phyloP scores from a whole-genome alignment of 2,113 vertebrate genomes.

The Sprattus sprattus region DNA sequence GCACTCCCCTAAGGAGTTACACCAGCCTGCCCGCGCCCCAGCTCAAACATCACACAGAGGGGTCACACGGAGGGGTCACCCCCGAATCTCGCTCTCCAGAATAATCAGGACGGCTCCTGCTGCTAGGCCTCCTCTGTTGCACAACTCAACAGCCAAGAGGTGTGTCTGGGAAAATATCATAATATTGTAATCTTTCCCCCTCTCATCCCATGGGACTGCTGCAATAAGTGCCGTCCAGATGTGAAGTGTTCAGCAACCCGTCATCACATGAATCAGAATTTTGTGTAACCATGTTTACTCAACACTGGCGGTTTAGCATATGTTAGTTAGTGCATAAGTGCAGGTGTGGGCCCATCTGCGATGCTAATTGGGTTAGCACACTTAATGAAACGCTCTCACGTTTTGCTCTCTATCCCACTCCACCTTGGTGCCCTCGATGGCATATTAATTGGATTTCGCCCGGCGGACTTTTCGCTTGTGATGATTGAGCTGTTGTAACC shows the following conservation, averaged over 20 bases:
- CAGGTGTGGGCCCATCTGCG: background rate
- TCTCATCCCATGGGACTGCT: background rate
- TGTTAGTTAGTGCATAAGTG: conserved; percentile 1
- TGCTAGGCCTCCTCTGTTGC: background rate
- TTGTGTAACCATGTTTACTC: background rate
- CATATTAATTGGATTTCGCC: background rate
- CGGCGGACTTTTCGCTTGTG: background rate
- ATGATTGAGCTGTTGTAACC: background rate
- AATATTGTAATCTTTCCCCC: too few species aligned
- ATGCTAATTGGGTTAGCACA: background rate
- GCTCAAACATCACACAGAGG: background rate
- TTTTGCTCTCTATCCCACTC: background rate
- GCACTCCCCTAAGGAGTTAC: background rate
- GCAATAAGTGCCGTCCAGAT: background rate
- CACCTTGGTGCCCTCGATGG: background rate
- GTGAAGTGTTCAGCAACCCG: background rate
- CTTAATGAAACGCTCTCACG: background rate
- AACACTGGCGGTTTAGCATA: conserved; percentile 5
- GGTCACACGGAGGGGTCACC: background rate
- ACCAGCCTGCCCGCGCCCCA: background rate
- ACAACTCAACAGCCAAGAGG: background rate
- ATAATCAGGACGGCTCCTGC: background rate
- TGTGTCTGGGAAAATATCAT: background rate
- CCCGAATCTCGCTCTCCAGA: background rate
- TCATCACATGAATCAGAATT: background rate